A percentile compares a stretch with the other conserved stretches of the same genome.
phyloP scores from a whole-genome alignment of 1,140 invertebrate genomes.

The Sogatella furcifera region DNA sequence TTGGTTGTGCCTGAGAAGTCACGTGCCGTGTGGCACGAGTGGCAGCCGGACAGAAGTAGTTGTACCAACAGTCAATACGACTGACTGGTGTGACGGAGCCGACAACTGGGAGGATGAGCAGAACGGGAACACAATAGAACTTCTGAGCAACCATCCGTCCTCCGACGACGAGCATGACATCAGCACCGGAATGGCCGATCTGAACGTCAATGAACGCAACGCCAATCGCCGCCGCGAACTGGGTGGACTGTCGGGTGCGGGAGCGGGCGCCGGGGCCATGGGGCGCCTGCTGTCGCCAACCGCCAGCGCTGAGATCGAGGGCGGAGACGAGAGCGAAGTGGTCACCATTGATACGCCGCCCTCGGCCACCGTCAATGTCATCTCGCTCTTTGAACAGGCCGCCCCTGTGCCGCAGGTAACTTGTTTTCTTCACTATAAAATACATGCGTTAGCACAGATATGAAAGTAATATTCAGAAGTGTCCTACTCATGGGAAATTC shows the following conservation, averaged over 20 bases:
- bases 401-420: conserved; percentile 35
- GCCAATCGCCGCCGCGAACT: too few relatives aligned
- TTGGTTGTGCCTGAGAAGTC: conserved; percentile 55
- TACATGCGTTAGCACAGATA: too few relatives aligned
- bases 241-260: conserved; percentile 17
- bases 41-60: not conserved
- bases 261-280: conserved; percentile 37
- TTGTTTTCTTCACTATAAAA: too few relatives aligned
- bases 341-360: conserved; percentile 54
- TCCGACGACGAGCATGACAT: not conserved
- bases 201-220: conserved; percentile 41
- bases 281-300: conserved; percentile 41
- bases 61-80: not conserved
- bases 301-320: conserved; percentile 58
- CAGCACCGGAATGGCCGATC: conserved; percentile 26
- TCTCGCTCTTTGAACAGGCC: conserved; percentile 44
- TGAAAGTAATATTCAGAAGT: too few relatives aligned
- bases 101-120: conserved; percentile 56
- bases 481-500: too few relatives aligned
- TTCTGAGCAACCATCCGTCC: not conserved
- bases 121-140: conserved; percentile 43
- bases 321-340: conserved; percentile 52
- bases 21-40: conserved; percentile 32
- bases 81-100: conserved; percentile 53
- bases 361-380: conserved; percentile 47